Percentiles rank a stretch among this genome's conserved stretches.
phyloP scores from a whole-genome alignment of 2,888 invertebrate genomes.

The Eulithis prunata region DNA sequence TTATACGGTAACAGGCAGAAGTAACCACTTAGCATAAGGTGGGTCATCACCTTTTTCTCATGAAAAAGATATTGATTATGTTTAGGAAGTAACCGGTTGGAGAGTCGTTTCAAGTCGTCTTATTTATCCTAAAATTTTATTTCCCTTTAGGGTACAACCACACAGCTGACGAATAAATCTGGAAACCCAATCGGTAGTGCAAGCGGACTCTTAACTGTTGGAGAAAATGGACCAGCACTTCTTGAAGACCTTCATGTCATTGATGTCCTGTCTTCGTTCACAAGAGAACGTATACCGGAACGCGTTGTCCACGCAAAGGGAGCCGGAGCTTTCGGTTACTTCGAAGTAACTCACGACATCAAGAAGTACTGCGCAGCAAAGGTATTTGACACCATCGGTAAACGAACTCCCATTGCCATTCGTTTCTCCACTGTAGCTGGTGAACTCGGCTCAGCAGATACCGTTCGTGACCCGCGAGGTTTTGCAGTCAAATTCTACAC shows the following conservation, averaged over 20 bases:
- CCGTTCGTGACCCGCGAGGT: conserved; percentile 95
- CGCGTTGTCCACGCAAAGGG: conserved; percentile 98
- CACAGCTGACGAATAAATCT: conserved; percentile 89
- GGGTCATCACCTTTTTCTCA: too few species aligned
- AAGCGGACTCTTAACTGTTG: conserved; percentile 91
- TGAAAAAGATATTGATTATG: too few species aligned
- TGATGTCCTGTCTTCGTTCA: conserved; percentile 93
- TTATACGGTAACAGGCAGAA: too few species aligned
- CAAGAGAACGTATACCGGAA: conserved; percentile 97
- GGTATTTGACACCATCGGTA: conserved; percentile 90
- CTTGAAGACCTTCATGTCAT: conserved; percentile 93
- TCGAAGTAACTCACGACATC: conserved; percentile 95
- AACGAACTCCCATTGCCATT: conserved; percentile 91
- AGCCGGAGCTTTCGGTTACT: conserved; percentile 94
- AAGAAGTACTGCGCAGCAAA: conserved; percentile 91
- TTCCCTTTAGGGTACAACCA: conserved; percentile 14
- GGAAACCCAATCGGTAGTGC: conserved; percentile 93
- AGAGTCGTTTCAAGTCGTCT: too few species aligned
- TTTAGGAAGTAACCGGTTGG: too few species aligned
- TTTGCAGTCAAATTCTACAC: conserved; percentile 98
- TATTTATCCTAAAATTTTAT: background rate
- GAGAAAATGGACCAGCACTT: conserved; percentile 93
- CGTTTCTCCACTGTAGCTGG: conserved; percentile 95
- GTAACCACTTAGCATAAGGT: too few species aligned
- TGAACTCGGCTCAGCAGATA: conserved; percentile 95